Percentiles rank a stretch among this genome's conserved stretches.
These are phyloP conservation scores for Clarias laeviceps DNA, from an alignment of 2,797 vertebrate genomes.

Conservation along the genomic window DNA sequence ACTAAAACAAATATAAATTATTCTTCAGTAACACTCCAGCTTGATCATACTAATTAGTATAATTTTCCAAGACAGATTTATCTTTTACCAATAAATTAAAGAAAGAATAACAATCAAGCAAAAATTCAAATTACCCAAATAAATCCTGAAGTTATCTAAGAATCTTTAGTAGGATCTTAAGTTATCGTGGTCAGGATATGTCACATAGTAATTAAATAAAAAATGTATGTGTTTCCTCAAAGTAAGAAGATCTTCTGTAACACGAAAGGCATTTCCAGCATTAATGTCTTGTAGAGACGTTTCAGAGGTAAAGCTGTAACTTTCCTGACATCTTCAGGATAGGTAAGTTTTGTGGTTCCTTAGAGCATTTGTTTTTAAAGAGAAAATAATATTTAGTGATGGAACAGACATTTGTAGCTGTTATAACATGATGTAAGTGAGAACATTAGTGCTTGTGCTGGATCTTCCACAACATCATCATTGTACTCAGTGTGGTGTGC, in stretches of 20 bases:
- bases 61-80: neutral
- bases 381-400: too few relatives aligned
- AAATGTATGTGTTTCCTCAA: neutral
- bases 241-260: neutral
- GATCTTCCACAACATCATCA: neutral
- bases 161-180: neutral
- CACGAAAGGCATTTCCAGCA: neutral
- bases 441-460: neutral
- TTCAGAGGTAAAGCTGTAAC: neutral
- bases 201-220: neutral
- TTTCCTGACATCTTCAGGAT: neutral
- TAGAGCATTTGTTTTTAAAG: too few relatives aligned
- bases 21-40: neutral
- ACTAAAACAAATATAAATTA: neutral
- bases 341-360: neutral
- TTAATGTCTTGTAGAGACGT: neutral
- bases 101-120: neutral
- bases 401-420: too few relatives aligned
- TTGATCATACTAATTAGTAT: neutral
- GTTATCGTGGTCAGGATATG: neutral
- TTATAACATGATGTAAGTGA: neutral
- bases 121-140: too few relatives aligned
- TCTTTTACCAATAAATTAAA: neutral
- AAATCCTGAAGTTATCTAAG: neutral
- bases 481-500: neutral